Percentiles rank a stretch among this genome's conserved stretches.
phyloP scores from a whole-genome alignment of 2,113 vertebrate genomes.

The Pantherophis guttatus region DNA sequence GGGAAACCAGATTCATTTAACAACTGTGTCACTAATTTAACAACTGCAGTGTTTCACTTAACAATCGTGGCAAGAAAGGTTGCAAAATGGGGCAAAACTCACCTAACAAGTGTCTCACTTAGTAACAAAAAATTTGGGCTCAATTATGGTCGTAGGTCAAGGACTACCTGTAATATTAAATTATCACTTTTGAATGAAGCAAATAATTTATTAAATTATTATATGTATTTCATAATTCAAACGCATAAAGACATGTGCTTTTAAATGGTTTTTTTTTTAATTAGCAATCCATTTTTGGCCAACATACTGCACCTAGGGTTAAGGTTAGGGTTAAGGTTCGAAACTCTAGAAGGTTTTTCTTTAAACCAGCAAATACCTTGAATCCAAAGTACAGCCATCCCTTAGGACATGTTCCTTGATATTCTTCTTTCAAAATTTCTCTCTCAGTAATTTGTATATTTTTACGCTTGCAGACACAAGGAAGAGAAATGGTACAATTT shows the following conservation, averaged over 20 bases:
- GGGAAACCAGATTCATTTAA: background rate
- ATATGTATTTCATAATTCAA: background rate
- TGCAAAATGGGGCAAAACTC: background rate
- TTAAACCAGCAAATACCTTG: slow-evolving; percentile 73
- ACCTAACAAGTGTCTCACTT: background rate
- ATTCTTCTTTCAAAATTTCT: slow-evolving; percentile 69
- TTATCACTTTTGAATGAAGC: background rate
- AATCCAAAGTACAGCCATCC: slow-evolving; percentile 89
- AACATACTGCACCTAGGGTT: background rate
- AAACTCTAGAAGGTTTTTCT: background rate
- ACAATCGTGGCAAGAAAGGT: background rate
- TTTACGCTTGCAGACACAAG: slow-evolving; percentile 85
- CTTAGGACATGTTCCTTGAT: slow-evolving; percentile 81
- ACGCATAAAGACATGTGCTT: background rate
- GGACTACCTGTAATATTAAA: background rate
- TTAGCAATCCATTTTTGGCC: background rate
- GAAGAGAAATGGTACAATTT: slow-evolving; percentile 74
- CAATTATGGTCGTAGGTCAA: background rate
- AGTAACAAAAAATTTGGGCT: background rate
- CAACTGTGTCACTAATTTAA: background rate
- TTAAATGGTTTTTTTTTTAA: background rate
- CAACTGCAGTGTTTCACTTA: background rate
- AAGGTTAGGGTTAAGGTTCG: background rate
- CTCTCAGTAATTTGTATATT: slow-evolving; percentile 76
- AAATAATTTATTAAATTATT: background rate